Percentiles rank a stretch among this genome's conserved stretches.
Conservation (phyloP, 2,797 vertebrate genomes). For the Crenichthys baileyi region DNA sequence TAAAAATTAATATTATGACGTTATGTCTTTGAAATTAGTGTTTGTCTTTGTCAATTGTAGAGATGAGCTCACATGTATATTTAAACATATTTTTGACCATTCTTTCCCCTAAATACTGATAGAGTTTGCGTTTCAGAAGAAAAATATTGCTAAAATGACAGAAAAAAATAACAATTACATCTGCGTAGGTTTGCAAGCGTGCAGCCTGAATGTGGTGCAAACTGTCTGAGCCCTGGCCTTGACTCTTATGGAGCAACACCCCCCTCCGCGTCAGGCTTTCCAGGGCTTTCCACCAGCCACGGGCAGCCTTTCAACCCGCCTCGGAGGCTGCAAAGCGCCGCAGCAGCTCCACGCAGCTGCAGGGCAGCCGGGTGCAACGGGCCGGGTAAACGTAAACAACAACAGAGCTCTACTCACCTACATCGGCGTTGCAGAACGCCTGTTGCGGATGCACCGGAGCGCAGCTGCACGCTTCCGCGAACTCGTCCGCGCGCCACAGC, state of each 20-base stretch:
- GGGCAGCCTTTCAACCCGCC: slow-evolving; percentile 9
- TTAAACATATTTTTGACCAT: not conserved
- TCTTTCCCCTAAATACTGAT: not conserved
- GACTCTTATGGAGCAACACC: slow-evolving; percentile 53
- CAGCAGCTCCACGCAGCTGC: slow-evolving; percentile 10
- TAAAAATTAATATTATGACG: not conserved
- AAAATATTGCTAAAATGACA: not conserved
- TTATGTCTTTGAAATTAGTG: not conserved
- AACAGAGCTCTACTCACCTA: slow-evolving; percentile 85
- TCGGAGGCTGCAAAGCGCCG: slow-evolving; percentile 21
- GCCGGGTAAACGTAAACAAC: slow-evolving; percentile 31
- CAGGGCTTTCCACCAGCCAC: slow-evolving; percentile 44
- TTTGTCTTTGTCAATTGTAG: not conserved
- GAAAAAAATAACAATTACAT: not conserved
- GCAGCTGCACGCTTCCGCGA: slow-evolving; percentile 93
- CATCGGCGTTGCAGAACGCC: slow-evolving; percentile 96
- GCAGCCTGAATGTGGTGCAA: slow-evolving; percentile 19
- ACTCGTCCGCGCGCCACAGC: slow-evolving; percentile 85
- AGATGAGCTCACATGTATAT: not conserved
- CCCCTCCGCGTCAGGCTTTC: slow-evolving; percentile 31
- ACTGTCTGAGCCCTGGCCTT: slow-evolving; percentile 48
- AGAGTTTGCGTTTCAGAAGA: not conserved
- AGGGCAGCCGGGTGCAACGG: slow-evolving; percentile 25
- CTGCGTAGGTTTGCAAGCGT: slow-evolving; percentile 21
- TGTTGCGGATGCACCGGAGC: slow-evolving; percentile 96